Evolutionary conservation across 2,888 invertebrate species (phyloP).

Genomic region (Pollenia griseotomentosa): DNA sequence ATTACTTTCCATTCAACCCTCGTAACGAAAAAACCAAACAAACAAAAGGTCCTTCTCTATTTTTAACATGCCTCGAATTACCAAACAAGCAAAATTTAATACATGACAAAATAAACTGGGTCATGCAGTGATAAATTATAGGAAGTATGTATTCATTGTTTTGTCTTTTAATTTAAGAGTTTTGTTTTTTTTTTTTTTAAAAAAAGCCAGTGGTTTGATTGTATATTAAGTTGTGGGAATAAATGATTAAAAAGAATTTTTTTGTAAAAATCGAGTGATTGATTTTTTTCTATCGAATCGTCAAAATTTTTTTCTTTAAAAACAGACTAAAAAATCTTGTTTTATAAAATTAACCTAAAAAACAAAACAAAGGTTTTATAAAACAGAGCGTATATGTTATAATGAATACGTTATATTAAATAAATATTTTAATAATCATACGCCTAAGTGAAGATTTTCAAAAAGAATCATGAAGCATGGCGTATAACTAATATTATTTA

Average conservation of each 20-base stretch:
- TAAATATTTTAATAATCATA: too few species aligned
- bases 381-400: too few species aligned
- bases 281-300: neutral
- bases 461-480: too few species aligned
- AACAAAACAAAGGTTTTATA: too few species aligned
- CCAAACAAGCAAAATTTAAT: conserved; percentile 51
- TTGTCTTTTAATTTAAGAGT: neutral
- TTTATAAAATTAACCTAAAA: too few species aligned
- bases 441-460: too few species aligned
- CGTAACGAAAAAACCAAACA: neutral
- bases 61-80: conserved; percentile 46
- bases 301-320: neutral
- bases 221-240: neutral
- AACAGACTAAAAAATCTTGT: neutral
- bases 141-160: conserved; percentile 27
- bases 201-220: neutral
- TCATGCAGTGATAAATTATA: conserved; percentile 58
- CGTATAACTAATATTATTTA: too few species aligned
- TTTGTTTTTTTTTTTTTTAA: neutral
- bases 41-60: neutral
- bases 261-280: conserved; percentile 6
- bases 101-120: conserved; percentile 50
- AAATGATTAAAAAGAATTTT: neutral
- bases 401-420: too few species aligned
- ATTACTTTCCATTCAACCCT: neutral